Evolutionary conservation across 1,140 invertebrate species (phyloP), one percentile per base, ranked within the genome.

Genomic region (Drosophila truncata): DNA sequence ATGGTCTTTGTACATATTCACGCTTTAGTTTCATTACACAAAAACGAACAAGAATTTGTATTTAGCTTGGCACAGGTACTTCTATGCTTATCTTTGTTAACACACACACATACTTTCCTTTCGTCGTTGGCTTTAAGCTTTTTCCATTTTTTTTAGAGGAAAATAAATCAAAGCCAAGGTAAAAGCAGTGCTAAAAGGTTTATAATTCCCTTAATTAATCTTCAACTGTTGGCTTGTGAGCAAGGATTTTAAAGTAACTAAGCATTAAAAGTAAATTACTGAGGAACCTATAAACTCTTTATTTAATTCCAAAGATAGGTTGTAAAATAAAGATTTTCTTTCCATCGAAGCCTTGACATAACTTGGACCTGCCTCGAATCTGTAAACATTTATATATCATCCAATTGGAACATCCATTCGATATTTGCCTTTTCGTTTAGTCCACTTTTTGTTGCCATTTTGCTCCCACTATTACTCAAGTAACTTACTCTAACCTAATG

Each of bases 1-100:
- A 65, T 58, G 50, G 60, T 60, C 72, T 37, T 55, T 78, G 75
- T 79, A 79, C 76, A 72, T 79, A 78, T 64, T 79, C 76, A 79
- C 75, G 66, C 60, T 67, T 80, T 64, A 76, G 60, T 79, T 70
- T 63, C 63, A 49, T 41, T 41, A 58, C 79, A 61, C 69, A 52
- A 54, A 52, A 25, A 67, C 2, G 18, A 49, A 49, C 25, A 11
- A 29, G 20, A 55, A 55, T 37, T 11, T 55, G 59, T 62, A 49
- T 71, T 52, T 25, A 57, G 76, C 74, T 71, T 78, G 62, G 75
- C 66, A 79, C 75, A 78, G 75, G 66, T 88, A 61, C 69, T 16
- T 46, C 44, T n/a, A 23, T 33, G 49, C 75, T 71, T 62, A 54
- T 73, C 33, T 46, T 33, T 72, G 55, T 59, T 41, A 18, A 57